Evolutionary conservation across 1,140 invertebrate genomes (phyloP).

Genomic region (fruit fly (Drosophila melanogaster)): Release_6_plus_ISO1_MT NT_037436.4:12895501-12896000

Average conservation of each 20-base stretch:
- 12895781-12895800: no score
- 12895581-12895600: conserved; percentile 11
- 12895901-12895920: conserved; percentile 6
- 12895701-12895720: no score
- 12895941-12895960: neutral
- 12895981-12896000: conserved; percentile 23
- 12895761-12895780: no score
- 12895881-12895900: neutral
- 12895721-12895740: no score
- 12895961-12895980: conserved; percentile 1
- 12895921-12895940: neutral
- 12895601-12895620: neutral
- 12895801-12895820: no score
- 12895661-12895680: no score
- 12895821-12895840: no score
- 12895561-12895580: conserved; percentile 37
- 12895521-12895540: conserved; percentile 44
- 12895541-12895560: conserved; percentile 38
- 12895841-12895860: neutral
- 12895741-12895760: no score
- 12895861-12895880: neutral
- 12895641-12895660: neutral
- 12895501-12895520: conserved; percentile 50
- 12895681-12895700: no score
- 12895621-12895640: neutral